phyloP scores from a whole-genome alignment of 2,888 invertebrate species.

The Macrophya annulata region DNA sequence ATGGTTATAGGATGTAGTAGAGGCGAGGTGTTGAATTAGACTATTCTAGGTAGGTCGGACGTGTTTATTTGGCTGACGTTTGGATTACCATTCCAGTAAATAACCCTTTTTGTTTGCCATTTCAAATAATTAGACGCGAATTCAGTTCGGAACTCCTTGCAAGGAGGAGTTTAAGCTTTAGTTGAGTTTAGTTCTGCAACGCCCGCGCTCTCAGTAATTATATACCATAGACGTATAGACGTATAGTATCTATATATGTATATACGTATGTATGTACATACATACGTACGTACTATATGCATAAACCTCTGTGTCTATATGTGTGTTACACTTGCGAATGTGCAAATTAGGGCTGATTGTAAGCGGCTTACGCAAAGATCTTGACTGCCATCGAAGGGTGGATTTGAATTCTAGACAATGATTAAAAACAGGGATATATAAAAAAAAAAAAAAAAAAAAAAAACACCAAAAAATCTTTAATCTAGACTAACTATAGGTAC shows the following conservation, averaged over 20 bases:
- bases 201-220: slow-evolving; percentile 40
- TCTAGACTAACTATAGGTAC: neutral
- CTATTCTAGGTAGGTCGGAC: slow-evolving; percentile 46
- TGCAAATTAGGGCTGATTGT: slow-evolving; percentile 36
- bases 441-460: neutral
- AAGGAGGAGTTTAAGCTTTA: slow-evolving; percentile 41
- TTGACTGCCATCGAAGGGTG: neutral
- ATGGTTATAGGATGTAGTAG: neutral
- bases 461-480: neutral
- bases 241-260: neutral
- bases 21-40: slow-evolving; percentile 38
- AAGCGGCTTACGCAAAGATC: slow-evolving; percentile 28
- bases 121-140: slow-evolving; percentile 49
- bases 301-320: neutral
- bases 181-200: slow-evolving; percentile 36
- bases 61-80: slow-evolving; percentile 53
- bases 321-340: slow-evolving; percentile 1
- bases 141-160: slow-evolving; percentile 42
- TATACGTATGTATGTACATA: neutral
- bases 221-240: slow-evolving; percentile 21
- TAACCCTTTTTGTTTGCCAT: slow-evolving; percentile 55
- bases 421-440: neutral
- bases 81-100: slow-evolving; percentile 49
- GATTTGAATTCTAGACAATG: neutral
- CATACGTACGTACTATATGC: neutral